Conservation (phyloP, 1,140 invertebrate genomes). For the Halesus radiatus region DNA sequence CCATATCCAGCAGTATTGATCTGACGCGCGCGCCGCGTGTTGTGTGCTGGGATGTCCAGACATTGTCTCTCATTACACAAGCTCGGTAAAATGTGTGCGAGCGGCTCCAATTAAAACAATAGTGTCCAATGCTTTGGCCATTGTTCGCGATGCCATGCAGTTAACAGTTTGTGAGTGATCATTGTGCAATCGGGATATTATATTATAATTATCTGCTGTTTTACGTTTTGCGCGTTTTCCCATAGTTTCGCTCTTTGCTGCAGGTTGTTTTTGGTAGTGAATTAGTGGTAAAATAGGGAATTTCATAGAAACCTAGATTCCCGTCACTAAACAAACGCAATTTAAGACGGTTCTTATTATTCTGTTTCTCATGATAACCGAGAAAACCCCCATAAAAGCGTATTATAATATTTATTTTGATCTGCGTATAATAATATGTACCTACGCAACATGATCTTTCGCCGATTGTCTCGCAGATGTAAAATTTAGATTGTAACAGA, state of each 20-base stretch:
- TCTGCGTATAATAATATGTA: too few species aligned
- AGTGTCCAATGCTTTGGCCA: not conserved
- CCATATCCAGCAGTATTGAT: slow-evolving; percentile 50
- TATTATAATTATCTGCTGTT: not conserved
- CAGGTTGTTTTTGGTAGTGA: slow-evolving; percentile 24
- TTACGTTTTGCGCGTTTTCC: slow-evolving; percentile 2
- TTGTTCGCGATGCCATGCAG: slow-evolving; percentile 10
- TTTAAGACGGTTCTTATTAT: not conserved
- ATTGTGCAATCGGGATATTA: not conserved
- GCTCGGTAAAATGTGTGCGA: slow-evolving; percentile 2
- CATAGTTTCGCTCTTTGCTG: not conserved
- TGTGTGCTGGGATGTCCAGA: slow-evolving; percentile 19
- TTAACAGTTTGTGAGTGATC: not conserved
- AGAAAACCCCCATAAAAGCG: too few species aligned
- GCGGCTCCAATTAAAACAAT: slow-evolving; percentile 2
- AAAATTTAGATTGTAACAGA: not conserved
- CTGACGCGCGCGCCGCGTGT: slow-evolving; percentile 44
- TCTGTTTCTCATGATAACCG: not conserved
- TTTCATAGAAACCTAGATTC: slow-evolving; percentile 9
- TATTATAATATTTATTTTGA: too few species aligned
- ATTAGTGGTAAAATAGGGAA: not conserved
- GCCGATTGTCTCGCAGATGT: not conserved
- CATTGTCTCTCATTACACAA: slow-evolving; percentile 8
- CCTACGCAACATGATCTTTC: not conserved
- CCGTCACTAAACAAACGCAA: slow-evolving; percentile 1